Evolutionary conservation across 2,888 invertebrate genomes (phyloP).

Genomic region (Torymus tubicola): DNA sequence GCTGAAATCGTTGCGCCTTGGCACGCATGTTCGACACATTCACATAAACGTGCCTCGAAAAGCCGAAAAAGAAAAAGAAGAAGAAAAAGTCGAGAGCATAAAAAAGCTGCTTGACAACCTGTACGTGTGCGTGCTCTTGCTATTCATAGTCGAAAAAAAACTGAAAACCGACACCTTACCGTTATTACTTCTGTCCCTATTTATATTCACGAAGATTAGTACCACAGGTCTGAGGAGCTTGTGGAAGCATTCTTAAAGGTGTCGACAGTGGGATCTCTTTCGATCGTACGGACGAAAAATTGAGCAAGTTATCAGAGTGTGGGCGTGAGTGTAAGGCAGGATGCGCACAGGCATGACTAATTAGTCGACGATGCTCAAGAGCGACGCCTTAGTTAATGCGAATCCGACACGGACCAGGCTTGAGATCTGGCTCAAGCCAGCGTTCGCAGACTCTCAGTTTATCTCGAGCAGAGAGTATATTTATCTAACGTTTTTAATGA

Average conservation of each 20-base stretch:
- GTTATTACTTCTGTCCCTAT: too few relatives aligned
- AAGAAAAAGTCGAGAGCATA: background rate
- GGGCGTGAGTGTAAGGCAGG: background rate
- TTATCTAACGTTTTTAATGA: too few relatives aligned
- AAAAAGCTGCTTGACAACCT: too few relatives aligned
- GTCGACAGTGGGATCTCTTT: too few relatives aligned
- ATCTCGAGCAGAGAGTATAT: too few relatives aligned
- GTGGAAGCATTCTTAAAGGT: too few relatives aligned
- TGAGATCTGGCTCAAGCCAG: background rate
- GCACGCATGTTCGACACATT: slow-evolving; percentile 26
- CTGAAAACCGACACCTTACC: background rate
- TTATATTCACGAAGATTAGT: too few relatives aligned
- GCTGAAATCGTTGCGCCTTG: slow-evolving; percentile 35
- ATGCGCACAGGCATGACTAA: slow-evolving; percentile 67
- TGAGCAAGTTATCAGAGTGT: slow-evolving; percentile 1
- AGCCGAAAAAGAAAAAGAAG: slow-evolving; percentile 18
- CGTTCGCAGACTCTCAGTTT: too few relatives aligned
- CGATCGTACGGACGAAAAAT: too few relatives aligned
- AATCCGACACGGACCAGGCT: slow-evolving; percentile 69
- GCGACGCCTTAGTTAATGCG: slow-evolving; percentile 65
- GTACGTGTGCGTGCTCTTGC: too few relatives aligned
- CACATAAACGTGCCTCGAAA: slow-evolving; percentile 23
- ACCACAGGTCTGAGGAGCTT: too few relatives aligned
- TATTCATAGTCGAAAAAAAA: background rate
- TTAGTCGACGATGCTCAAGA: slow-evolving; percentile 72